A percentile compares a stretch with the other conserved stretches of the same genome.
phyloP scores from a whole-genome alignment of 2,797 vertebrate genomes.

The Sebastes hubbsi region DNA sequence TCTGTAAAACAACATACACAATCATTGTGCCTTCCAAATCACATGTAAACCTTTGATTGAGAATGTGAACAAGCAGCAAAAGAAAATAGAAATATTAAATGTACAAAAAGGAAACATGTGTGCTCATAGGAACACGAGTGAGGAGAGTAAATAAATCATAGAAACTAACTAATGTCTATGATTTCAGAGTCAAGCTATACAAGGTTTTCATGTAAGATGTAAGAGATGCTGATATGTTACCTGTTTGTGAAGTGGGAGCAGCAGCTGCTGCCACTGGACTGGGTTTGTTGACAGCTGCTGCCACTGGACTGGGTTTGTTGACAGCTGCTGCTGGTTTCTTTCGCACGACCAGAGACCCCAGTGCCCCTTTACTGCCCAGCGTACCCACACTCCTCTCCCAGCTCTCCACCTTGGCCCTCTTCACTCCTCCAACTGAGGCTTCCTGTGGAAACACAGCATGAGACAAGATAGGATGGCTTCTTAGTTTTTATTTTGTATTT shows the following conservation, averaged over 20 bases:
- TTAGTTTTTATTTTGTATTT: too few relatives aligned
- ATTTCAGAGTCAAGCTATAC: not conserved
- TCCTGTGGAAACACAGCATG: slow-evolving; percentile 51
- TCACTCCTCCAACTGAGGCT: slow-evolving; percentile 56
- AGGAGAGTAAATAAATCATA: not conserved
- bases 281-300: not conserved
- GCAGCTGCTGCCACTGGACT: not conserved
- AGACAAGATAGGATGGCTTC: not conserved
- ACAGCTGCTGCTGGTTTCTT: slow-evolving; percentile 73
- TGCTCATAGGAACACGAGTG: not conserved
- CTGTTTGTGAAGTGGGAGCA: slow-evolving; percentile 49
- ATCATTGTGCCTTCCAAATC: not conserved
- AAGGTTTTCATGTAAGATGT: too few relatives aligned
- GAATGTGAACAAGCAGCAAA: not conserved
- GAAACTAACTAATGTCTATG: not conserved
- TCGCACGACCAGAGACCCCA: slow-evolving; percentile 85
- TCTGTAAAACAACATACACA: slow-evolving; percentile 51
- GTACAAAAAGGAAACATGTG: not conserved
- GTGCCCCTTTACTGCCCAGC: slow-evolving; percentile 64
- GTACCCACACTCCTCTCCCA: slow-evolving; percentile 88
- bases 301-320: too few relatives aligned
- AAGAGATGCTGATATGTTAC: slow-evolving; percentile 26
- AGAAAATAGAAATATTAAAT: not conserved
- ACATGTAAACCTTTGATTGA: not conserved
- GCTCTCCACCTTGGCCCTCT: slow-evolving; percentile 84